phyloP scores from a whole-genome alignment of 2,888 invertebrate species.

The Netelia melanura region DNA sequence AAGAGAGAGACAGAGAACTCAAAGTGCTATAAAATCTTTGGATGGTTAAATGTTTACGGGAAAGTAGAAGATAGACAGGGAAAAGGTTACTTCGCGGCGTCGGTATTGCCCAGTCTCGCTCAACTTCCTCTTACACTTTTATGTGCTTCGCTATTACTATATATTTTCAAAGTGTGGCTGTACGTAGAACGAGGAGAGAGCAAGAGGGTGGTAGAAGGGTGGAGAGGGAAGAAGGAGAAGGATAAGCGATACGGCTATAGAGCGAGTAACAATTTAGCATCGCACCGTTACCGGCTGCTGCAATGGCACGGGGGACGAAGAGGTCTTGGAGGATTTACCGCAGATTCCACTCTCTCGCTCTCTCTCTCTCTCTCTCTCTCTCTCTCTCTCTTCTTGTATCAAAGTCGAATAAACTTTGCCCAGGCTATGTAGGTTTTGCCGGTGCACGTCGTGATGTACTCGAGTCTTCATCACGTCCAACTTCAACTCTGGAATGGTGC shows the following conservation, averaged over 20 bases:
- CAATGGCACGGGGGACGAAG: background rate
- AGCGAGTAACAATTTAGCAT: slow-evolving; percentile 52
- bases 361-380: background rate
- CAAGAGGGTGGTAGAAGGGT: background rate
- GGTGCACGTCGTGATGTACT: slow-evolving; percentile 30
- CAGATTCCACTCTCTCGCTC: slow-evolving; percentile 37
- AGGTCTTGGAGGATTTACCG: slow-evolving; percentile 37
- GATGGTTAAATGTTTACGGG: slow-evolving; percentile 48
- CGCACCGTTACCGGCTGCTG: slow-evolving; percentile 35
- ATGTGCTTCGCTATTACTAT: slow-evolving; percentile 1
- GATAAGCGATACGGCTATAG: slow-evolving; percentile 26
- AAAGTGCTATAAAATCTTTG: slow-evolving; percentile 39
- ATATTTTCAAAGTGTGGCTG: background rate
- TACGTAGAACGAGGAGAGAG: background rate
- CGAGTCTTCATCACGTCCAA: slow-evolving; percentile 23
- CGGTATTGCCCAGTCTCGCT: slow-evolving; percentile 23
- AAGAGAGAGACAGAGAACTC: background rate
- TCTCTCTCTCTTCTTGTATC: slow-evolving; percentile 6
- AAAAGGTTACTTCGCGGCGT: background rate
- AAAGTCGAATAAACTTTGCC: slow-evolving; percentile 59
- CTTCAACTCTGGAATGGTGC: background rate
- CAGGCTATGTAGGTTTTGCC: slow-evolving; percentile 26
- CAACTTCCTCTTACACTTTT: slow-evolving; percentile 44
- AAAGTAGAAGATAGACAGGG: background rate
- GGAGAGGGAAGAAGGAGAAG: background rate